Conservation (phyloP, 1,140 invertebrate species). For the Philopotamus ludificatus region DNA sequence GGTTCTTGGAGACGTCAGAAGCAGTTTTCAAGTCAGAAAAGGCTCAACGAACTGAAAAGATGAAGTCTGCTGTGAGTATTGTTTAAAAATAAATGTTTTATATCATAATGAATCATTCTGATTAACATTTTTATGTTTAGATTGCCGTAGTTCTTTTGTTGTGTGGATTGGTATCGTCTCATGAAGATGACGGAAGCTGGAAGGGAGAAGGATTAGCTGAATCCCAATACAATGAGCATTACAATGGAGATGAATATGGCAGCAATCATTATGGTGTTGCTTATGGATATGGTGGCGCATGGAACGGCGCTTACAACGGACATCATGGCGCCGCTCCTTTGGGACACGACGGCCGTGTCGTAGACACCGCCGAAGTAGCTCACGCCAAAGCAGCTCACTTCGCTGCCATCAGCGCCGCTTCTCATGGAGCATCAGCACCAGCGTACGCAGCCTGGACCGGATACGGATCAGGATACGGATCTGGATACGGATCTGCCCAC, state of each 20-base stretch:
- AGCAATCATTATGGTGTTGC: background rate
- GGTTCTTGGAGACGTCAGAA: too few species aligned
- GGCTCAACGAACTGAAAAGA: too few species aligned
- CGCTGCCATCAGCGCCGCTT: too few species aligned
- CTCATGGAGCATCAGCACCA: conserved; percentile 1
- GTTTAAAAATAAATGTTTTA: too few species aligned
- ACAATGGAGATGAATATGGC: conserved; percentile 7
- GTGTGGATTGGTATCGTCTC: too few species aligned
- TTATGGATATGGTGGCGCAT: background rate
- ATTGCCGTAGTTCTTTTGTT: too few species aligned
- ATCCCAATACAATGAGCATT: conserved; percentile 7
- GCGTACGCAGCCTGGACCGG: background rate
- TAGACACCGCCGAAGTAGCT: conserved; percentile 28
- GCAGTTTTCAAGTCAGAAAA: too few species aligned
- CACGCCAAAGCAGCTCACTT: conserved; percentile 23
- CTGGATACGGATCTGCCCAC: conserved; percentile 40
- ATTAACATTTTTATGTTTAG: too few species aligned
- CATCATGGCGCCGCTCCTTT: conserved; percentile 28
- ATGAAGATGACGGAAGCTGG: background rate
- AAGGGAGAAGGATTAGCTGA: conserved; percentile 8
- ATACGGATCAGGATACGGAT: conserved; percentile 36
- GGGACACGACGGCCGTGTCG: conserved; percentile 29
- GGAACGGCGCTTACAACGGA: background rate
- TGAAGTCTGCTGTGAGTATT: too few species aligned
- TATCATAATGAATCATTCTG: too few species aligned